Conservation (phyloP, 2,888 invertebrate genomes). For the Lasioglossum vierecki region DNA sequence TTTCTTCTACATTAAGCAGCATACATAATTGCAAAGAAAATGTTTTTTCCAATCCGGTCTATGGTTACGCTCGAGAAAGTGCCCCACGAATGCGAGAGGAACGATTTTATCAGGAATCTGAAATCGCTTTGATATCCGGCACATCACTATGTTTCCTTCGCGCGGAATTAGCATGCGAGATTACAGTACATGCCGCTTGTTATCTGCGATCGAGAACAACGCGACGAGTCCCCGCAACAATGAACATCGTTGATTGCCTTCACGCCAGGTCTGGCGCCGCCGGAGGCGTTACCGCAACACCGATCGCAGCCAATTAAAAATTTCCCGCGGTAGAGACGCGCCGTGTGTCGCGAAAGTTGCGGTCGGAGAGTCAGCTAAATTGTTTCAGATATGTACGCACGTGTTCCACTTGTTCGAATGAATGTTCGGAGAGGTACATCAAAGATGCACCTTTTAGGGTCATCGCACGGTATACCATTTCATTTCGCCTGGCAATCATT, state of each 20-base stretch:
- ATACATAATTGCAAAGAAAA: no score
- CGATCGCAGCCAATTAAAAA: slow-evolving; percentile 11
- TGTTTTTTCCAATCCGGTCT: no score
- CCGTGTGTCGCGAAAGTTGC: not conserved
- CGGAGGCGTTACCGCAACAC: not conserved
- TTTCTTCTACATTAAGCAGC: no score
- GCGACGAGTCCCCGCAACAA: slow-evolving; percentile 11
- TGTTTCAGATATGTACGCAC: not conserved
- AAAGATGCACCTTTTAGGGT: no score
- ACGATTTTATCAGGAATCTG: slow-evolving; percentile 8
- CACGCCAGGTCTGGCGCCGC: not conserved
- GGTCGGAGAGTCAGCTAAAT: not conserved
- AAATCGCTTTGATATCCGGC: not conserved
- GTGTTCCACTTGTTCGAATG: not conserved
- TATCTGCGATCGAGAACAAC: slow-evolving; percentile 11
- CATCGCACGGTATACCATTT: no score
- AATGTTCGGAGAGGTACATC: no score
- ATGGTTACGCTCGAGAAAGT: slow-evolving; percentile 34
- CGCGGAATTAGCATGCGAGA: slow-evolving; percentile 3
- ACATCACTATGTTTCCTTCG: not conserved
- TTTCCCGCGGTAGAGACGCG: not conserved
- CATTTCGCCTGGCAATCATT: no score
- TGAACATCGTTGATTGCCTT: slow-evolving; percentile 1
- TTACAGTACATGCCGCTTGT: not conserved
- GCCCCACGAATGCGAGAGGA: slow-evolving; percentile 31